Conservation (phyloP, 2,797 vertebrate genomes). For the Tangara arthus region DNA sequence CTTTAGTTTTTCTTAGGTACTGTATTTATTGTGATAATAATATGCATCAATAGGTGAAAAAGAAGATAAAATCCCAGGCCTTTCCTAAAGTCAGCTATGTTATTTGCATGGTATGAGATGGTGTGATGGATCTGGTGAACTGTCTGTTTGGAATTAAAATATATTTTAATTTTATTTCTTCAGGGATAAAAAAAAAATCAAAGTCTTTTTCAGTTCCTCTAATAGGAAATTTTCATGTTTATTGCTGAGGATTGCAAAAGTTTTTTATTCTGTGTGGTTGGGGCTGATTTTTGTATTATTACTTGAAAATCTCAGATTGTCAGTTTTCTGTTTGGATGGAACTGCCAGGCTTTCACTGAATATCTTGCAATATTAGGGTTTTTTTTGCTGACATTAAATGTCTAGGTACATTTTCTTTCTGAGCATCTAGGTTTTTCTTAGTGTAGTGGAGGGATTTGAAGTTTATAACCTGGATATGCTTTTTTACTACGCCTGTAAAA, state of each 20-base stretch:
- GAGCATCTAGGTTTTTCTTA: not conserved
- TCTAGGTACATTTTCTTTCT: not conserved
- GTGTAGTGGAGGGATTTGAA: slow-evolving; percentile 1
- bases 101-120: not conserved
- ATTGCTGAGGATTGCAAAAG: not conserved
- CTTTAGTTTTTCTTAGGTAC: not conserved
- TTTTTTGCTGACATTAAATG: not conserved
- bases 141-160: not conserved
- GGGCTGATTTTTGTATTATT: not conserved
- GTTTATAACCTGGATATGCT: slow-evolving; percentile 14
- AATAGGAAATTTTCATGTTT: not conserved
- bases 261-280: not conserved
- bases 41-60: not conserved
- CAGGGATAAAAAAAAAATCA: not conserved
- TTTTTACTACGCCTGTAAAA: slow-evolving; percentile 4
- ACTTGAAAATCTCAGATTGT: not conserved
- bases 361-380: not conserved
- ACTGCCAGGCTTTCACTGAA: not conserved
- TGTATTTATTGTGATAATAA: not conserved
- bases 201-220: not conserved
- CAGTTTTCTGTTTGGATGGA: not conserved
- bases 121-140: not conserved
- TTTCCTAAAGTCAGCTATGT: not conserved
- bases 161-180: not conserved
- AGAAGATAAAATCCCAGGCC: not conserved